Evolutionary conservation across 92 coral and sea anemone species (phyloP).

Genomic region (Galaxea fascicularis): DNA sequence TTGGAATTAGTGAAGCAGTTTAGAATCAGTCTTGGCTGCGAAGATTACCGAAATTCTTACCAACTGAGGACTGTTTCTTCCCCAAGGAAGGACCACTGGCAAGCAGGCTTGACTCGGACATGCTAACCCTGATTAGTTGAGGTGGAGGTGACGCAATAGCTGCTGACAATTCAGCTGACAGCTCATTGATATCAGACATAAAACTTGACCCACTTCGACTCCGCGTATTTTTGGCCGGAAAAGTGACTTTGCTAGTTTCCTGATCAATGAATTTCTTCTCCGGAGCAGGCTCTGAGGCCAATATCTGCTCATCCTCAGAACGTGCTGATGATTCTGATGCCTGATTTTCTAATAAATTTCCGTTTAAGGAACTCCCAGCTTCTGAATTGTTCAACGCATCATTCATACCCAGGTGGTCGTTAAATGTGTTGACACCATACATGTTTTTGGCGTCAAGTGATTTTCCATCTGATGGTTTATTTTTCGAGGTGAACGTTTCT

Average conservation of each 20-base stretch:
- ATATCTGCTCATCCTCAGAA: neutral
- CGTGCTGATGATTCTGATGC: neutral
- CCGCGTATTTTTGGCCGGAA: conserved; percentile 9
- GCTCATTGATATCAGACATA: conserved; percentile 55
- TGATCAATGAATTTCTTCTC: conserved; percentile 27
- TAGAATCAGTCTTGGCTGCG: too few species aligned
- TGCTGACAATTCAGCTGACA: conserved; percentile 70
- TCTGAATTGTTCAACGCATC: neutral
- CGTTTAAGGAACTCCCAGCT: neutral
- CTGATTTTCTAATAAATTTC: neutral
- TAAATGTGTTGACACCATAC: neutral
- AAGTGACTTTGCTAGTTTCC: conserved; percentile 3
- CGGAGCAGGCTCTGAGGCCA: neutral
- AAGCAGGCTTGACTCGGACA: conserved; percentile 72
- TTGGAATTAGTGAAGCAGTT: too few species aligned
- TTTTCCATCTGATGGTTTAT: conserved; percentile 5
- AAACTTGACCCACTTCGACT: conserved; percentile 28
- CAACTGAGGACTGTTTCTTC: conserved; percentile 64
- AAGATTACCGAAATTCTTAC: conserved; percentile 81
- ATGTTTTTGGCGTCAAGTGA: neutral
- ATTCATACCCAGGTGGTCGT: neutral
- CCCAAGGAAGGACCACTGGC: conserved; percentile 48
- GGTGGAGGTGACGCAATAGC: conserved; percentile 81
- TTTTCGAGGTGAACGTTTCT: neutral
- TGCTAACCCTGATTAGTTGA: conserved; percentile 68